Evolutionary conservation across 2,888 invertebrate genomes (phyloP).

Genomic region (Thumatha senex): DNA sequence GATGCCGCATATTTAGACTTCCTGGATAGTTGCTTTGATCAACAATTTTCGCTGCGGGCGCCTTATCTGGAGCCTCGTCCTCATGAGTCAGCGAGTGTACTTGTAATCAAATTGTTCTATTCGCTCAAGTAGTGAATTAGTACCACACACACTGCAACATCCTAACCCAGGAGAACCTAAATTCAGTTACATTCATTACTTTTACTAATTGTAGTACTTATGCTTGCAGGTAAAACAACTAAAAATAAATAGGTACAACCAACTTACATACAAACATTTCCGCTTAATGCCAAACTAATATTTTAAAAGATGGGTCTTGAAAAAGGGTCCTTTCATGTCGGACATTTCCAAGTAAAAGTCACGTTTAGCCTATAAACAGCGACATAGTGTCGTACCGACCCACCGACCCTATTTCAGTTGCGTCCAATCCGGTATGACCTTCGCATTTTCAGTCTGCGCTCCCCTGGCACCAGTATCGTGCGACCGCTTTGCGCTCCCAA

Average conservation of each 20-base stretch:
- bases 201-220: too few species aligned
- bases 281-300: constrained; percentile 38
- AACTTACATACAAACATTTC: constrained; percentile 27
- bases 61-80: too few species aligned
- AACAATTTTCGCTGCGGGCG: too few species aligned
- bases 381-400: constrained; percentile 57
- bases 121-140: too few species aligned
- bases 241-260: constrained; percentile 14
- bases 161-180: too few species aligned
- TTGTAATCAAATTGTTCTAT: too few species aligned
- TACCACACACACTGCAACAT: too few species aligned
- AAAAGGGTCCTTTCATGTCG: constrained; percentile 41
- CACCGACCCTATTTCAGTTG: constrained; percentile 68
- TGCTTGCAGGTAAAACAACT: background rate
- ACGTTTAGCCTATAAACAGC: constrained; percentile 67
- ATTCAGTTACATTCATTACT: too few species aligned
- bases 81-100: too few species aligned
- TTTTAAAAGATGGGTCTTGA: constrained; percentile 34
- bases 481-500: constrained; percentile 60
- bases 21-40: too few species aligned
- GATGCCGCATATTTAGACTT: too few species aligned
- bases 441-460: constrained; percentile 67
- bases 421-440: constrained; percentile 73
- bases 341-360: constrained; percentile 67
- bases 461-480: constrained; percentile 63